Evolutionary conservation across 2,113 vertebrate species (phyloP).

Genomic region (Cranoglanis bouderius): DNA sequence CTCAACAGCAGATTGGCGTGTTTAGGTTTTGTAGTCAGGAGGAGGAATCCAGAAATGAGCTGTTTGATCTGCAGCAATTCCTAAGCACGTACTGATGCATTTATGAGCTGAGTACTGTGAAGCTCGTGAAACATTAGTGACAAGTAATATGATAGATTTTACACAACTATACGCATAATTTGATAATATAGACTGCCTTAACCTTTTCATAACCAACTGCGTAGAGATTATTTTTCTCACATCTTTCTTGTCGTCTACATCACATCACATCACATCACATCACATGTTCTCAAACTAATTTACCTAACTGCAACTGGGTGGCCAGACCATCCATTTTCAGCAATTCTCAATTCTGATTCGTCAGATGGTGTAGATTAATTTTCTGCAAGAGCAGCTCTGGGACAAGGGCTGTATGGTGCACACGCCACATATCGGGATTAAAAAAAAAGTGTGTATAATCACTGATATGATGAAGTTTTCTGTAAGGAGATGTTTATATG

Average conservation of each 20-base stretch:
- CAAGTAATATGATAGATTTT: neutral
- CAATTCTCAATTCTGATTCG: neutral
- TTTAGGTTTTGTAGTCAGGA: conserved; percentile 20
- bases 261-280: neutral
- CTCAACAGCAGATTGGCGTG: conserved; percentile 46
- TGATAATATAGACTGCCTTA: neutral
- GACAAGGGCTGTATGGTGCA: neutral
- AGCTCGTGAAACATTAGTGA: neutral
- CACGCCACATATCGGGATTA: neutral
- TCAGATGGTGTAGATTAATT: neutral
- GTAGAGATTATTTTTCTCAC: neutral
- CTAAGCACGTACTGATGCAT: neutral
- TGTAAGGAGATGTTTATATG: neutral
- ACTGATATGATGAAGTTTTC: neutral
- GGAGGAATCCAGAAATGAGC: conserved; percentile 40
- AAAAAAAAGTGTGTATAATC: neutral
- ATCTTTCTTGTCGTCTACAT: neutral
- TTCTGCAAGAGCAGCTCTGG: neutral
- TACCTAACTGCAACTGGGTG: neutral
- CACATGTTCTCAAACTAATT: neutral
- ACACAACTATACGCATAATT: neutral
- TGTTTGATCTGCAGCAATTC: neutral
- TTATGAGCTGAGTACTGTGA: neutral
- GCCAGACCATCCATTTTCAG: too few species aligned
- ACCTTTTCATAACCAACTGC: neutral